Evolutionary conservation across 2,797 vertebrate species (phyloP).

Genomic region (Poecilia velifera): DNA sequence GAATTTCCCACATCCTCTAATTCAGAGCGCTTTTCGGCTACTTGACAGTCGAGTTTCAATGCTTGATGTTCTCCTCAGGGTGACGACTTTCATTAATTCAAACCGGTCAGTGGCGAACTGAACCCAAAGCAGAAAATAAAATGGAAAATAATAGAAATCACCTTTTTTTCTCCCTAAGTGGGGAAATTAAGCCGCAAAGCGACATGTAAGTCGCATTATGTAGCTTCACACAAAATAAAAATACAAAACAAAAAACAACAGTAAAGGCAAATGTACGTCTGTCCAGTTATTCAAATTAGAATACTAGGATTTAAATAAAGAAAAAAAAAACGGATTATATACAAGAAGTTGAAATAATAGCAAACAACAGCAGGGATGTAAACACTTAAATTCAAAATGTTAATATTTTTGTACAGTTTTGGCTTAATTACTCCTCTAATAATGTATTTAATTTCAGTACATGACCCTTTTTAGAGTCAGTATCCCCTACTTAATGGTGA

Average conservation of each 20-base stretch:
- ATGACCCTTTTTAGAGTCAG: no score
- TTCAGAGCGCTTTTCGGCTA: constrained; percentile 19
- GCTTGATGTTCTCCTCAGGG: constrained; percentile 15
- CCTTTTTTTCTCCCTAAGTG: not conserved
- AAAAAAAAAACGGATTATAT: not conserved
- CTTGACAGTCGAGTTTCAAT: constrained; percentile 3
- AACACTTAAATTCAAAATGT: not conserved
- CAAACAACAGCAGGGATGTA: not conserved
- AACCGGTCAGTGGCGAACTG: constrained; percentile 8
- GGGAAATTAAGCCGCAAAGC: not conserved
- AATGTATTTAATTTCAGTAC: no score
- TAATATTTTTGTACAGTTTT: no score
- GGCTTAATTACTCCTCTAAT: no score
- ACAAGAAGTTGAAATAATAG: not conserved
- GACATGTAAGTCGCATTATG: not conserved
- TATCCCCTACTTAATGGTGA: no score
- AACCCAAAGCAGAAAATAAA: not conserved
- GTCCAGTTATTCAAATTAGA: not conserved
- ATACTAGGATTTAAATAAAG: not conserved
- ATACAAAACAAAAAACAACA: not conserved
- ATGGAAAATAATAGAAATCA: not conserved
- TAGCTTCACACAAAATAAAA: not conserved
- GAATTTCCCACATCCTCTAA: constrained; percentile 14
- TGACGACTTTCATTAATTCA: constrained; percentile 17
- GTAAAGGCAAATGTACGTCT: not conserved